phyloP scores from a whole-genome alignment of 2,797 vertebrate genomes.

The Macroramphosus scolopax region DNA sequence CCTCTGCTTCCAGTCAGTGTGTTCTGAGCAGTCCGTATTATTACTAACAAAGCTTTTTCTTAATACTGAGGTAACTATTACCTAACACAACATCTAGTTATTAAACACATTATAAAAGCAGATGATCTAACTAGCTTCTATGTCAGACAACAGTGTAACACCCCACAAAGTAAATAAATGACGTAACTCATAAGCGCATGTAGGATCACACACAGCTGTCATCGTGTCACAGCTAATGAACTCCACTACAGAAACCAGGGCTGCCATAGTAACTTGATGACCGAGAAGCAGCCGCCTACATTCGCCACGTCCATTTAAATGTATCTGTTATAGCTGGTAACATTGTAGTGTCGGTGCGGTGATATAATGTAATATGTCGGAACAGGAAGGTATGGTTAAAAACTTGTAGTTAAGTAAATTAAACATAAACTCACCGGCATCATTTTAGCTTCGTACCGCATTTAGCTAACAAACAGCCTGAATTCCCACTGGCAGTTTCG shows the following conservation, averaged over 20 bases:
- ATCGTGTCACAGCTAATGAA: slow-evolving; percentile 14
- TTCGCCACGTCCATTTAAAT: slow-evolving; percentile 59
- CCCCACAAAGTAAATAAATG: slow-evolving; percentile 20
- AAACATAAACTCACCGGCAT: slow-evolving; percentile 88
- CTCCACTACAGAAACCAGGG: slow-evolving; percentile 7
- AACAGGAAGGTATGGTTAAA: too few species aligned
- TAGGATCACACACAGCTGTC: slow-evolving; percentile 1
- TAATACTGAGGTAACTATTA: too few species aligned
- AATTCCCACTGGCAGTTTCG: slow-evolving; percentile 66
- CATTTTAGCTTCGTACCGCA: slow-evolving; percentile 93
- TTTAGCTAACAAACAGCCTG: slow-evolving; percentile 72
- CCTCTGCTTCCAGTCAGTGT: slow-evolving; percentile 13
- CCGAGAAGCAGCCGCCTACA: slow-evolving; percentile 17
- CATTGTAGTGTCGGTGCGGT: neutral
- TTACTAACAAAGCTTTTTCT: slow-evolving; percentile 1
- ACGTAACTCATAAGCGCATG: slow-evolving; percentile 8
- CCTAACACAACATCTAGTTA: too few species aligned
- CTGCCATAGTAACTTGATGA: slow-evolving; percentile 1
- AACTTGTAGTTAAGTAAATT: neutral
- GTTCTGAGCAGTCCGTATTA: neutral
- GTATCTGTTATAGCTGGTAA: neutral
- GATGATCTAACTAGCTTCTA: neutral
- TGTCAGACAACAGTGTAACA: neutral
- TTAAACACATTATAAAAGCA: neutral
- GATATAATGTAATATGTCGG: too few species aligned